Percentiles rank a stretch among this genome's conserved stretches.
Evolutionary conservation across 2,888 invertebrate species (phyloP).

Genomic region (Lamproptera curius): DNA sequence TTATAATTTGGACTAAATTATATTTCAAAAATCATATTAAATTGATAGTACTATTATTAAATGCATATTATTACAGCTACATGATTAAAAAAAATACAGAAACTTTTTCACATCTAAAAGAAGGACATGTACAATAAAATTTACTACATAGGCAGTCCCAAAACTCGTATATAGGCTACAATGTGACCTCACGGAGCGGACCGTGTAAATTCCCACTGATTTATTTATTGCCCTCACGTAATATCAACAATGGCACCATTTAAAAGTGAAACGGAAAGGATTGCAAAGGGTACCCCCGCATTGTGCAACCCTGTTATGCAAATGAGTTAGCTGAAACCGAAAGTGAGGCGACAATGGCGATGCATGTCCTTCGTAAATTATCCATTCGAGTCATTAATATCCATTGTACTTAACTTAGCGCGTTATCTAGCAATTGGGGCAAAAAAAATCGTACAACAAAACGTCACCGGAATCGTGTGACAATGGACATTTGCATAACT

Average conservation of each 20-base stretch:
- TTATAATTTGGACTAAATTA: too few relatives aligned
- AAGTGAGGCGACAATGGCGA: slow-evolving; percentile 58
- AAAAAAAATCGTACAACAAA: slow-evolving; percentile 47
- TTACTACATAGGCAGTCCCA: too few relatives aligned
- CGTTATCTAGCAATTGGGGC: slow-evolving; percentile 18
- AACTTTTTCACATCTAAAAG: too few relatives aligned
- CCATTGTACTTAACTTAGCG: slow-evolving; percentile 45
- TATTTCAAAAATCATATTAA: too few relatives aligned
- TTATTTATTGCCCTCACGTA: slow-evolving; percentile 72
- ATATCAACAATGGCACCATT: slow-evolving; percentile 68
- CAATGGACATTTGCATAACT: slow-evolving; percentile 64
- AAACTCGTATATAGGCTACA: slow-evolving; percentile 43
- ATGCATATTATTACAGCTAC: too few relatives aligned
- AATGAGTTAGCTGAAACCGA: slow-evolving; percentile 74
- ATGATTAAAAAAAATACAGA: too few relatives aligned
- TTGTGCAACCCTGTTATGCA: slow-evolving; percentile 71
- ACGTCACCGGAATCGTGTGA: slow-evolving; percentile 18
- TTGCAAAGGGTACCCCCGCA: slow-evolving; percentile 52
- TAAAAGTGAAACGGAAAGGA: slow-evolving; percentile 73
- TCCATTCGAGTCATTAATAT: slow-evolving; percentile 59
- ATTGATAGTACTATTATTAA: too few relatives aligned
- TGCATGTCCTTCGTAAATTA: slow-evolving; percentile 67
- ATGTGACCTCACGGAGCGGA: slow-evolving; percentile 55
- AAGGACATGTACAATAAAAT: too few relatives aligned
- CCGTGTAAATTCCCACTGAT: slow-evolving; percentile 68